Evolutionary conservation across 2,113 vertebrate genomes (phyloP).

Genomic region (Semnopithecus entellus): DNA sequence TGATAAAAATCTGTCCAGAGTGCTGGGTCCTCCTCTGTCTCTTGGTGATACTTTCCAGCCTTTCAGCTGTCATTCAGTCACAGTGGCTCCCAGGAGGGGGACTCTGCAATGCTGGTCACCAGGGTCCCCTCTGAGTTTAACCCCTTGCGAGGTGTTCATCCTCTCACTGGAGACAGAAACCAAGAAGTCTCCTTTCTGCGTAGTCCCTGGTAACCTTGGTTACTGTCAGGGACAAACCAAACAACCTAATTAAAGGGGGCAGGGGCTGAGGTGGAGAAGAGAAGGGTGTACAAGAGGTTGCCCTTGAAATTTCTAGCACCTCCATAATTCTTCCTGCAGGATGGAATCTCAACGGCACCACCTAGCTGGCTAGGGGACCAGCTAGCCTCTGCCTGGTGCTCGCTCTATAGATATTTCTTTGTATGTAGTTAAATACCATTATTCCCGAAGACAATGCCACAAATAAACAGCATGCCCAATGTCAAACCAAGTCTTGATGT

Average conservation of each 20-base stretch:
- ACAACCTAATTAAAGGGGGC: conserved; percentile 33
- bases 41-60: neutral
- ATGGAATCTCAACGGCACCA: neutral
- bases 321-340: conserved; percentile 14
- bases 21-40: conserved; percentile 44
- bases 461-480: neutral
- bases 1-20: conserved; percentile 59
- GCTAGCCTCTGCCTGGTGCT: neutral
- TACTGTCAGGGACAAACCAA: conserved; percentile 44
- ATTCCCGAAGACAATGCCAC: neutral
- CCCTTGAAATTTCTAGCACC: conserved; percentile 34
- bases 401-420: neutral
- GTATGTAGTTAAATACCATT: neutral
- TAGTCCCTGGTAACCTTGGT: conserved; percentile 56
- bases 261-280: neutral
- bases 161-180: neutral
- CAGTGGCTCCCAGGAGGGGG: neutral
- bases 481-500: neutral
- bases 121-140: conserved; percentile 34
- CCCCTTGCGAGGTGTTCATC: neutral
- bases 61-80: conserved; percentile 48
- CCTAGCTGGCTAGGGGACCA: neutral
- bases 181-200: neutral
- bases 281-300: neutral
- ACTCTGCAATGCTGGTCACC: neutral